Conservation (phyloP, 1,140 invertebrate genomes). For the Drosophila kikkawai region DNA sequence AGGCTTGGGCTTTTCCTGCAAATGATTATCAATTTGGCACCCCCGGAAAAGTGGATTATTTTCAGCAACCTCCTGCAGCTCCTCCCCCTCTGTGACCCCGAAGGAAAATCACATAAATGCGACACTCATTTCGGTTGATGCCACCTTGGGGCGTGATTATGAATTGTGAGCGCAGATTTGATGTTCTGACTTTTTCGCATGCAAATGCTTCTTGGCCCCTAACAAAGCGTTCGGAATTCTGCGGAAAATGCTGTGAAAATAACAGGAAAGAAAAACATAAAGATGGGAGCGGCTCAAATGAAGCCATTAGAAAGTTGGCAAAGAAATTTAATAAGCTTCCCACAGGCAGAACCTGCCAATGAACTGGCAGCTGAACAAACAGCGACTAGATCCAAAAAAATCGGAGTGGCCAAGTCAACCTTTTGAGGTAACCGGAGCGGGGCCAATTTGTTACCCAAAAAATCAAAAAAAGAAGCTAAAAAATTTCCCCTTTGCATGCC, state of each 20-base stretch:
- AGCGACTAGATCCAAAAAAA: constrained; percentile 30
- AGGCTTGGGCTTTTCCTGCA: constrained; percentile 8
- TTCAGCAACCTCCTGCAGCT: not conserved
- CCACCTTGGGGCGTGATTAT: constrained; percentile 77
- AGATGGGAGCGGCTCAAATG: constrained; percentile 42
- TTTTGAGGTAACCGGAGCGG: constrained; percentile 73
- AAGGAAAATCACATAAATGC: constrained; percentile 39
- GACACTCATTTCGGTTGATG: constrained; percentile 67
- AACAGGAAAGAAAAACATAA: constrained; percentile 29
- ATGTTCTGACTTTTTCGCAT: constrained; percentile 60
- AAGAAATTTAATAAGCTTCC: constrained; percentile 75
- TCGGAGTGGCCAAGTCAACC: constrained; percentile 64
- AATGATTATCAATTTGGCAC: constrained; percentile 40
- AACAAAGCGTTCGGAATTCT: constrained; percentile 23
- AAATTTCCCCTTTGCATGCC: not conserved
- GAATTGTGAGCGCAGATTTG: constrained; percentile 74
- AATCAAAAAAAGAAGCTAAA: not conserved
- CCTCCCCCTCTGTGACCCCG: not conserved
- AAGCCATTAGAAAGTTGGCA: constrained; percentile 73
- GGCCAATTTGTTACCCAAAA: constrained; percentile 66
- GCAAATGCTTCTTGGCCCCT: constrained; percentile 57
- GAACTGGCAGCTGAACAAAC: constrained; percentile 79
- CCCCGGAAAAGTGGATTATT: constrained; percentile 22
- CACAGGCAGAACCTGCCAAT: constrained; percentile 55
- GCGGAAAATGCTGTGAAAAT: constrained; percentile 10